Conservation (phyloP, 2,113 vertebrate species). For the Sminthopsis crassicaudata region DNA sequence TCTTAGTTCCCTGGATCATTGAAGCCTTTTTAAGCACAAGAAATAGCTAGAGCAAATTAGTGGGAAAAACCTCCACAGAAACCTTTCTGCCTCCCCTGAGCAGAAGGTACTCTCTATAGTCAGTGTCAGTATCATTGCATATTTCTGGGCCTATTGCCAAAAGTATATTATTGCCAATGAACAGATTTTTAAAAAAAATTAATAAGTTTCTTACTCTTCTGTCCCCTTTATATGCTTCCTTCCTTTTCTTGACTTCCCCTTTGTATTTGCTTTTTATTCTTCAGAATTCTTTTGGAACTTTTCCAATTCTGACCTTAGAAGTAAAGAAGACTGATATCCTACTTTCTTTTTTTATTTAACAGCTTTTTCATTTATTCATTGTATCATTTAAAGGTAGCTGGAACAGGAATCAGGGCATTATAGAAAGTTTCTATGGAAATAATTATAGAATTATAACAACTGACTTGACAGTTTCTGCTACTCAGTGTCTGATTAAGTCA, state of each 20-base stretch:
- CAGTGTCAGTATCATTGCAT: not conserved
- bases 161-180: not conserved
- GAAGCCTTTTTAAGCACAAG: no score
- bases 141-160: not conserved
- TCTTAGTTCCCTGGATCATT: not conserved
- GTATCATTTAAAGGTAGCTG: not conserved
- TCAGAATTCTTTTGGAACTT: slow-evolving; percentile 31
- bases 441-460: not conserved
- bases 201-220: slow-evolving; percentile 32
- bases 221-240: not conserved
- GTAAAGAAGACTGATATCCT: slow-evolving; percentile 24
- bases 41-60: not conserved
- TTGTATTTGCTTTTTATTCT: slow-evolving; percentile 34
- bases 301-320: not conserved
- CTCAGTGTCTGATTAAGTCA: not conserved
- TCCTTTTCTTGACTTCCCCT: slow-evolving; percentile 2
- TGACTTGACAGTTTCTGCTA: not conserved
- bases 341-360: not conserved
- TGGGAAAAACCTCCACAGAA: not conserved
- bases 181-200: not conserved
- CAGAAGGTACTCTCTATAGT: not conserved
- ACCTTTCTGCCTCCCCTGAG: not conserved
- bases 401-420: not conserved
- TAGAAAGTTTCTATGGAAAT: not conserved
- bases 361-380: not conserved